Base-by-base conservation (phyloP, 2,797 vertebrate species). In the Peromyscus aztecus region DNA sequence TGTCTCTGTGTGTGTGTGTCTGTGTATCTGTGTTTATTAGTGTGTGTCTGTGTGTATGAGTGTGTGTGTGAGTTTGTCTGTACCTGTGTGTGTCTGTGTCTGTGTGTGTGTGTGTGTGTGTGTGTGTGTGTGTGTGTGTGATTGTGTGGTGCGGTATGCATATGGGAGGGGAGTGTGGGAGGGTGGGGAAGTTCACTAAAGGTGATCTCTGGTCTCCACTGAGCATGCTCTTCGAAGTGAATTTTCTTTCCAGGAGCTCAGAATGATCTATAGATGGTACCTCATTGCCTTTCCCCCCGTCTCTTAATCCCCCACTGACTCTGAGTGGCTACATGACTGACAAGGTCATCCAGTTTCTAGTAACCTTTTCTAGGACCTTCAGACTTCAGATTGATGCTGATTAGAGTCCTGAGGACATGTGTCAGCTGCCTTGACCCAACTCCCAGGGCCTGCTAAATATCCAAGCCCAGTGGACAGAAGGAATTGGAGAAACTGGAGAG, bases 191-290 rank as follows among this genome's bases (percentile, higher is more conserved):
- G 34, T 73, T 83, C 14, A 73, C 1, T 21, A 52, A 95, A 77
- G 3, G 55, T 71, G 71, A 90, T 46, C 73, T 91, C 24, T 78
- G n/a, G 55, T n/a, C 3, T 52, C 6, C 1, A 46, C 37, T 52
- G 61, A 92, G 17, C 31, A 82, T 19, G 37, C 31, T 88, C 40
- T 94, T 86, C 85, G 9, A 95, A 81, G 40, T 69, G 94, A 90
- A 12, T 12, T 63, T 89, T 88, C 10, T 49, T 81, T 14, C 16
- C 37, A 76, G 31, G 82, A 86, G 61, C 24, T 85, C 59, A 46
- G 55, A 87, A 71, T 27, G 40, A 92, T 82, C 57, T 87, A 77
- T 10, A 76, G 65, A 81, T 4, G 14, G 82, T 52, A 81, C 4
- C 24, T 40, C 89, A 65, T 40, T 83, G 82, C 81, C 80, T 78